These are phyloP conservation scores for Idaea biselata DNA, from an alignment of 2,888 invertebrate genomes.

Conservation along the genomic window DNA sequence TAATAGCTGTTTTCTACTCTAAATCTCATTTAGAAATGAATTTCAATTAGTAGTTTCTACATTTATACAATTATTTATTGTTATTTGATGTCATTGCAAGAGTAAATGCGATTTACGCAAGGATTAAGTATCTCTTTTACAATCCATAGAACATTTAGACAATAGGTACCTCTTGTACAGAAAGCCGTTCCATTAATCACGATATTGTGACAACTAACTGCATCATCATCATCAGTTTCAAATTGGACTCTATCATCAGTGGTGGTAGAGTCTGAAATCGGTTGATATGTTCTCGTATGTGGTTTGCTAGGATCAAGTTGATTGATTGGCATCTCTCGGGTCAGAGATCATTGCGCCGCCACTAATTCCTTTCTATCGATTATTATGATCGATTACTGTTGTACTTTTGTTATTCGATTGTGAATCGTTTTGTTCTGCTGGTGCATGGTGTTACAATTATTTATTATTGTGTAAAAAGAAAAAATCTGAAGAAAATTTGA, in stretches of 20 bases:
- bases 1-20: too few species aligned
- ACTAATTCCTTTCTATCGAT: constrained; percentile 61
- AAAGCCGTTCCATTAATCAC: constrained; percentile 69
- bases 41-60: too few species aligned
- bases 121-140: constrained; percentile 40
- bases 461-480: neutral
- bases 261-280: neutral
- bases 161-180: constrained; percentile 50
- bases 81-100: too few species aligned
- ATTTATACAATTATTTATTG: too few species aligned
- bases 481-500: neutral
- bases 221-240: constrained; percentile 15
- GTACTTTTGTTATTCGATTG: constrained; percentile 27
- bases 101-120: neutral
- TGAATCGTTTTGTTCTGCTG: constrained; percentile 5
- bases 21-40: too few species aligned
- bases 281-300: constrained; percentile 27
- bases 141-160: constrained; percentile 61
- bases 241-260: neutral
- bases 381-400: constrained; percentile 51
- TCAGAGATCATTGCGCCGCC: constrained; percentile 61
- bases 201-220: constrained; percentile 53
- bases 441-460: neutral
- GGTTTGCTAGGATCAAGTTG: constrained; percentile 66
- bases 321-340: constrained; percentile 67